Evolutionary conservation across 2,113 vertebrate genomes (phyloP).

Genomic region (Dasyprocta punctata): DNA sequence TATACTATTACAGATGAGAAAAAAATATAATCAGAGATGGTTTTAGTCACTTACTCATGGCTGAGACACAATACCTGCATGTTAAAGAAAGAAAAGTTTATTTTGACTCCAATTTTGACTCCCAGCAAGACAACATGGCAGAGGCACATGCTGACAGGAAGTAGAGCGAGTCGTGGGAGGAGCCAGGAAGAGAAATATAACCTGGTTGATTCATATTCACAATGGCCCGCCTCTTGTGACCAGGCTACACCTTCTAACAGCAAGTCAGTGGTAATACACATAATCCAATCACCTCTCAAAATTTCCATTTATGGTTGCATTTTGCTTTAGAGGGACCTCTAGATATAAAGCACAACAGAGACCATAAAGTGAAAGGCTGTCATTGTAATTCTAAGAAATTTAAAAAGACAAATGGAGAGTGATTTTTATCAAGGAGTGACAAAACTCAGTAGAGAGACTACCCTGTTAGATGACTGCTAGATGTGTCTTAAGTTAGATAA

Average conservation of each 20-base stretch:
- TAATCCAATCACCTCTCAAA: not conserved
- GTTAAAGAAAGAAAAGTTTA: not conserved
- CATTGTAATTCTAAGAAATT: not conserved
- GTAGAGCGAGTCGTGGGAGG: not conserved
- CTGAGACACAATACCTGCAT: not conserved
- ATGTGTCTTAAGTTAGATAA: not conserved
- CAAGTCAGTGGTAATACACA: not conserved
- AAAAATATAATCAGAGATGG: not conserved
- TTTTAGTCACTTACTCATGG: not conserved
- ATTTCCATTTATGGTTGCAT: too few relatives aligned
- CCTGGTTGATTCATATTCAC: not conserved
- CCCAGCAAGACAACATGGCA: not conserved
- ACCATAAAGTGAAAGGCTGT: not conserved
- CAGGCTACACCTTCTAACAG: not conserved
- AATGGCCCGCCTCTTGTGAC: not conserved
- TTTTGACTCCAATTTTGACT: not conserved
- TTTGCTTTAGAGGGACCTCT: not conserved
- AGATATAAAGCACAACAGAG: not conserved
- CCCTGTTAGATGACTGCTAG: not conserved
- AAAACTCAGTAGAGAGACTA: not conserved
- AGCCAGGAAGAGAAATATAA: not conserved
- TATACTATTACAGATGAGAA: not conserved
- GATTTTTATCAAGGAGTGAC: not conserved
- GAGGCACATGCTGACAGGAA: not conserved
- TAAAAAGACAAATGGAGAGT: not conserved